These are phyloP conservation scores for Nasonia longicornis DNA, from an alignment of 1,140 invertebrate species.

Conservation along the genomic window DNA sequence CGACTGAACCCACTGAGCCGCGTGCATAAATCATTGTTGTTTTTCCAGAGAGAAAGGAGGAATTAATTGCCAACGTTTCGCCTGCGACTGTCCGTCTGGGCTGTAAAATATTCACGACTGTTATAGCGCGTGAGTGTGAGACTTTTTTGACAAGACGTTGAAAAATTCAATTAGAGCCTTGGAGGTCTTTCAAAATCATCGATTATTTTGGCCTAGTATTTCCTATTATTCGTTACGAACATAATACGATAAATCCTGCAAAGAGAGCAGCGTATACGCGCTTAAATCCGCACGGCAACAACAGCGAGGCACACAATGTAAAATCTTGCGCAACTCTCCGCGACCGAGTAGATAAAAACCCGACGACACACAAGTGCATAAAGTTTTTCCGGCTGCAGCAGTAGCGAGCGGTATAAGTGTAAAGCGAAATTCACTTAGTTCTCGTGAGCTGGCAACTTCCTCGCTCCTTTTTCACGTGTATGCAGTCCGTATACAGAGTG, in stretches of 20 bases:
- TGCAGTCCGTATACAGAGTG: no score
- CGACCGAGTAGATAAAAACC: not conserved
- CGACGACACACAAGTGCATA: not conserved
- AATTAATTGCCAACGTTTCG: not conserved
- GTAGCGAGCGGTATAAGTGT: not conserved
- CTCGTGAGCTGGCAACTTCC: constrained; percentile 26
- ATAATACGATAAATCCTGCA: not conserved
- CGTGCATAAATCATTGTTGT: not conserved
- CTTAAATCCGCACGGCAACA: not conserved
- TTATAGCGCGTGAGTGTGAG: no score
- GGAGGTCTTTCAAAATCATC: no score
- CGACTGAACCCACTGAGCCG: not conserved
- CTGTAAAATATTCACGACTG: not conserved
- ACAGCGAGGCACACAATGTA: not conserved
- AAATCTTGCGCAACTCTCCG: not conserved
- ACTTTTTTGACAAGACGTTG: no score
- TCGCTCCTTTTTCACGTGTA: not conserved
- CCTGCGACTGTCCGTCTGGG: no score
- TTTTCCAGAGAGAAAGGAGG: constrained; percentile 1
- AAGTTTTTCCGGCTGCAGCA: not conserved
- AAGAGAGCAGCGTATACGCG: not conserved
- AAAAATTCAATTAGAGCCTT: no score
- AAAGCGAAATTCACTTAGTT: constrained; percentile 4
- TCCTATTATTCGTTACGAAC: not conserved
- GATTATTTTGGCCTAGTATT: no score